These are phyloP conservation scores for Equus quagga DNA, from an alignment of 2,113 vertebrate species.

Conservation along the genomic window DNA sequence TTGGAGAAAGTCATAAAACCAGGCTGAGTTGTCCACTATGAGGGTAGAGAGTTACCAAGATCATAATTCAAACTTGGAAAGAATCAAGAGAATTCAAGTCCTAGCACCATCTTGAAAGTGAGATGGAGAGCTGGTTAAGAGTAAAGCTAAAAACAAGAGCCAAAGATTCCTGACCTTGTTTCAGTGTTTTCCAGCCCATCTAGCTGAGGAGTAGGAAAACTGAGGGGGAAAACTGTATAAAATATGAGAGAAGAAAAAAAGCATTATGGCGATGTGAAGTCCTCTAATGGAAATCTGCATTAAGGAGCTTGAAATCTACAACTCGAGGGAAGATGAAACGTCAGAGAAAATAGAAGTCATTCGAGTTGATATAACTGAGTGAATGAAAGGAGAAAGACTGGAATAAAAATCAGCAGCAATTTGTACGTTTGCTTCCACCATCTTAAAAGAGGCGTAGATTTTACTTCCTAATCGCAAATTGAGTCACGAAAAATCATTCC, in stretches of 20 bases:
- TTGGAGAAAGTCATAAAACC: background rate
- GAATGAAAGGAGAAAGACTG: background rate
- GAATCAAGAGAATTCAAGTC: background rate
- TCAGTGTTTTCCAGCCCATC: background rate
- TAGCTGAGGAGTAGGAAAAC: background rate
- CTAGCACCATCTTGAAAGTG: background rate
- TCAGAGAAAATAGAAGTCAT: background rate
- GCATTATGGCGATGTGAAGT: background rate
- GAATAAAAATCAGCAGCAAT: background rate
- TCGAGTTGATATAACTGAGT: background rate
- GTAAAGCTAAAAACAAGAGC: background rate
- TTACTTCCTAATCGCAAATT: background rate
- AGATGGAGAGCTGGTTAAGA: background rate
- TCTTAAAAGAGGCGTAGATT: background rate
- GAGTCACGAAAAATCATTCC: background rate
- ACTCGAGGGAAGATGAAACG: background rate
- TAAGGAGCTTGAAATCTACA: background rate
- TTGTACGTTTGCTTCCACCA: background rate
- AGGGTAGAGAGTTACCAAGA: background rate
- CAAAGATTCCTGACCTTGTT: background rate
- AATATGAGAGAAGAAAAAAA: background rate
- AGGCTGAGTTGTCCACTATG: background rate
- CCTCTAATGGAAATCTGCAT: background rate
- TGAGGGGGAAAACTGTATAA: background rate
- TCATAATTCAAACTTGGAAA: background rate